phyloP scores from a whole-genome alignment of 1,140 invertebrate species.

The Harpegnathos saltator region DNA sequence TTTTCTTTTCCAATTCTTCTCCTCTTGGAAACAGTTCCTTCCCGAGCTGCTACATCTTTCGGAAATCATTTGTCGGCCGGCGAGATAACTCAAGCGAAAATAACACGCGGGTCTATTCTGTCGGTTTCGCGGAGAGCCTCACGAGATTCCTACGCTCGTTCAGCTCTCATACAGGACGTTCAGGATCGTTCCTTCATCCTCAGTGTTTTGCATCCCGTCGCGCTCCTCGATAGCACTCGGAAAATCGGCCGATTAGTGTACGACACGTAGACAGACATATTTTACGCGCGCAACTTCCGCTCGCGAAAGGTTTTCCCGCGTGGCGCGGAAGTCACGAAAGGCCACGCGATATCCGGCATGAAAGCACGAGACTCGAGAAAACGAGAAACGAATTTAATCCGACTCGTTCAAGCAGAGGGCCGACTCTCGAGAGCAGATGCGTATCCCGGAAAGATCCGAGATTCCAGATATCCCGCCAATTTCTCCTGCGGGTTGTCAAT shows the following conservation, averaged over 20 bases:
- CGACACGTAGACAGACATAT: no score
- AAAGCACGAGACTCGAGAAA: slow-evolving; percentile 54
- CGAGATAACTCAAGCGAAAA: slow-evolving; percentile 70
- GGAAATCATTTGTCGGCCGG: slow-evolving; percentile 75
- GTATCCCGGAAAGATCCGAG: slow-evolving; percentile 77
- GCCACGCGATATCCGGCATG: slow-evolving; percentile 56
- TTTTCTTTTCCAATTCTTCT: slow-evolving; percentile 75
- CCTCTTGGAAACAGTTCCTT: slow-evolving; percentile 69
- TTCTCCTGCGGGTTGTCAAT: slow-evolving; percentile 82
- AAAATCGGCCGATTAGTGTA: not conserved
- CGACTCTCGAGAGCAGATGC: slow-evolving; percentile 77
- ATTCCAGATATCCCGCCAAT: slow-evolving; percentile 82
- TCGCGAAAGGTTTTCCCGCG: not conserved
- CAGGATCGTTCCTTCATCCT: not conserved
- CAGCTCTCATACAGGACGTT: slow-evolving; percentile 21
- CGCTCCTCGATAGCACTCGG: slow-evolving; percentile 31
- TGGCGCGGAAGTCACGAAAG: slow-evolving; percentile 56
- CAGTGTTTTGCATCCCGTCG: slow-evolving; percentile 61
- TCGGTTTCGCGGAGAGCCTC: slow-evolving; percentile 63
- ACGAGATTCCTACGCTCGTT: slow-evolving; percentile 63
- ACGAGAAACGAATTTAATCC: slow-evolving; percentile 75
- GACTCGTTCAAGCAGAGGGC: slow-evolving; percentile 22
- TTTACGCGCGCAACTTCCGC: not conserved
- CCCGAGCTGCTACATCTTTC: slow-evolving; percentile 71
- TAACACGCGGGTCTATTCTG: slow-evolving; percentile 67